Evolutionary conservation across 2,888 invertebrate genomes (phyloP).

Genomic region (Synanthedon andrenaeformis): DNA sequence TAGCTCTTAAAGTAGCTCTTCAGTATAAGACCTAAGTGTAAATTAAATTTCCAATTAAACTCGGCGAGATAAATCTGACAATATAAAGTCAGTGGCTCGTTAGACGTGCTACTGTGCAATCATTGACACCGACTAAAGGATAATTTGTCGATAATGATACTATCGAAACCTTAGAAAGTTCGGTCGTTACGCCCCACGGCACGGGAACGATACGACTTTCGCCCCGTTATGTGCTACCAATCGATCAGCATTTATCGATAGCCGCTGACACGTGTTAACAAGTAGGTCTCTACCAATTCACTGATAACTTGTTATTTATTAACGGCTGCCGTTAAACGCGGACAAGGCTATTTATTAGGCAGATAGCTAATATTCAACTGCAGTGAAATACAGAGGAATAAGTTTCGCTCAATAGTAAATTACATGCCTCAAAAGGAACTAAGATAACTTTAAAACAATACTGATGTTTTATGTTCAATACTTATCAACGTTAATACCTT

Average conservation of each 20-base stretch:
- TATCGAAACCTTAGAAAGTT: constrained; percentile 6
- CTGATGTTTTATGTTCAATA: too few species aligned
- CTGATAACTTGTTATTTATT: constrained; percentile 38
- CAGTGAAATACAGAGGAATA: too few species aligned
- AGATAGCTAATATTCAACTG: constrained; percentile 9
- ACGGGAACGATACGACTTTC: constrained; percentile 8
- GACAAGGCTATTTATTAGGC: constrained; percentile 15
- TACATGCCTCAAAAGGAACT: too few species aligned
- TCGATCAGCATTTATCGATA: constrained; percentile 36
- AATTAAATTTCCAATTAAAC: too few species aligned
- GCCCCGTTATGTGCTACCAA: constrained; percentile 13
- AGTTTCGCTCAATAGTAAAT: too few species aligned
- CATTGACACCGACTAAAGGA: neutral
- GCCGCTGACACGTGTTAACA: constrained; percentile 42
- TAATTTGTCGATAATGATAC: neutral
- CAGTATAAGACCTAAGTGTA: too few species aligned
- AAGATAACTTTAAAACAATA: too few species aligned
- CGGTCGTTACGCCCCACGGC: constrained; percentile 8
- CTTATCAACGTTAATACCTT: too few species aligned
- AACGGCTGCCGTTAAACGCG: constrained; percentile 13
- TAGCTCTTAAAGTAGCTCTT: neutral
- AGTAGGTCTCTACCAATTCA: constrained; percentile 25
- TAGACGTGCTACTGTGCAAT: neutral
- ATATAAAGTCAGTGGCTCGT: neutral
- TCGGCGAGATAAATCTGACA: neutral